Evolutionary conservation across 2,888 invertebrate species (phyloP).

Genomic region (Diaperis boleti): DNA sequence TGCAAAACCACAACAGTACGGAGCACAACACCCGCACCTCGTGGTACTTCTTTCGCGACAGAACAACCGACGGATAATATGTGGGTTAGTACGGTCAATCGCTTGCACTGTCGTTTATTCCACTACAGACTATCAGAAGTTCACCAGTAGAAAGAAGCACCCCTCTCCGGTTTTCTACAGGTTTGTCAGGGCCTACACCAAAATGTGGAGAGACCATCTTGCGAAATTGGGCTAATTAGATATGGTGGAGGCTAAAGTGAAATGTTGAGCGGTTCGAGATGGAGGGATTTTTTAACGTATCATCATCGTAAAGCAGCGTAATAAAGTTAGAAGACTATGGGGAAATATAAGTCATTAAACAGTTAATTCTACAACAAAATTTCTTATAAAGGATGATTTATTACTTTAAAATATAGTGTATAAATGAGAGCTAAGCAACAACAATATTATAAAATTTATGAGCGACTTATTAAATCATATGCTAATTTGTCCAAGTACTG

Average conservation of each 20-base stretch:
- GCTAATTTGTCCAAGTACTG: no score
- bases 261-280: no score
- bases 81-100: slow-evolving; percentile 30
- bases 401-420: no score
- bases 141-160: slow-evolving; percentile 9
- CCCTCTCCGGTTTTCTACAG: slow-evolving; percentile 8
- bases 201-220: slow-evolving; percentile 14
- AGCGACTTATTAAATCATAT: no score
- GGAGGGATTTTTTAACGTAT: no score
- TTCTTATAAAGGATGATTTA: no score
- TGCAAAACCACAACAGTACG: background rate
- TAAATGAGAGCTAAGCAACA: no score
- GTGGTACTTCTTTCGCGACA: slow-evolving; percentile 23
- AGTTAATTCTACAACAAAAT: no score
- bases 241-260: slow-evolving; percentile 3
- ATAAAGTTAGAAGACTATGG: no score
- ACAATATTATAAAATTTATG: no score
- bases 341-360: no score
- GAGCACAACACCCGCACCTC: slow-evolving; percentile 21
- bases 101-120: slow-evolving; percentile 22
- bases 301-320: no score
- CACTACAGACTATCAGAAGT: background rate
- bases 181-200: slow-evolving; percentile 29
- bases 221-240: slow-evolving; percentile 33
- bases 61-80: slow-evolving; percentile 20